Base-by-base conservation (phyloP, 2,797 vertebrate species). In the Lacerta viridis region DNA sequence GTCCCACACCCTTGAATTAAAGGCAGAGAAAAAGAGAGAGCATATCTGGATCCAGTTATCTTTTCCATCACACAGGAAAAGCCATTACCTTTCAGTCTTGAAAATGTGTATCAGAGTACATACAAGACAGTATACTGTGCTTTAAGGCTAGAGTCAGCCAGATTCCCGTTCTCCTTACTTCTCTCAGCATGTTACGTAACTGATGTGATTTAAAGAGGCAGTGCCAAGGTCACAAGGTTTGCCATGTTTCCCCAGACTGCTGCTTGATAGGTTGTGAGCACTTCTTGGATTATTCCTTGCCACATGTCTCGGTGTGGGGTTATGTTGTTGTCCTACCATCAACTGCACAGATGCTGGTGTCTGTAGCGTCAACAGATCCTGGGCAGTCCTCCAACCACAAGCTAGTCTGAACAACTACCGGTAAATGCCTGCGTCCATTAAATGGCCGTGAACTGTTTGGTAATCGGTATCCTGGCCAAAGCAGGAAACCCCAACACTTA, bases 111-210 rank as follows among this genome's bases (percentile, higher is more conserved):
- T 61, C 11, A 50, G 50, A 50, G 50, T 85, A 86, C 76, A 23
- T 80, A 79, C 11, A 3, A 81, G 79, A 69, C 64, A 1, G 27
- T 92, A 79, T 20, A 25, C 64, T 85, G 33, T 41, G 87, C 61
- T 25, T 84, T 43, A 1, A 85, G 78, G 81, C 81, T 39, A 76
- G 83, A 93, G 55, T 64, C 86, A 84, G 78, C 78, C 80, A 87
- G 82, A 89, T 77, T 43, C 91, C 79, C 71, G 59, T 89, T 89
- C 85, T n/a, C 79, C 92, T 91, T 76, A 90, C 50, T 90, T 92
- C 80, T 88, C 69, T 0, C 0, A 87, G 41, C n/a, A 25, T 66
- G 9, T 91, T 55, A 92, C 83, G 77, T 72, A 90, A 76, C 76
- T 15, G 41, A 86, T 29, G n/a, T 69, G 79, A 76, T 59, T 90